These are phyloP conservation scores for Stenotaenia linearis DNA, from an alignment of 2,888 invertebrate species.

Conservation along the genomic window DNA sequence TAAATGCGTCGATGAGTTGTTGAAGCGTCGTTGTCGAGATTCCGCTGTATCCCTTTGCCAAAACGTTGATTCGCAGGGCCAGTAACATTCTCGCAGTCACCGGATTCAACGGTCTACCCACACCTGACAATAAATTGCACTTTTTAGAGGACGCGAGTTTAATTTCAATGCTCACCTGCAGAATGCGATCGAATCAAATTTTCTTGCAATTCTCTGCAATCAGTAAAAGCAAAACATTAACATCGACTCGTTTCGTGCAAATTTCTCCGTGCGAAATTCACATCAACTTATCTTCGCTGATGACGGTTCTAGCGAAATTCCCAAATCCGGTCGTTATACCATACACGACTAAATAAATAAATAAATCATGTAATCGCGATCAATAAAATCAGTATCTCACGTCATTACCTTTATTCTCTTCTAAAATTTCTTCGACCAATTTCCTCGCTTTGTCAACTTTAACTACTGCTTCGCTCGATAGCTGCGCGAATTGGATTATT, in stretches of 20 bases:
- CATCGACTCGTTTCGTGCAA: too few species aligned
- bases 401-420: constrained; percentile 56
- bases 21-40: constrained; percentile 56
- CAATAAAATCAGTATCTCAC: too few species aligned
- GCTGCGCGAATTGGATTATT: constrained; percentile 43
- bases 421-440: constrained; percentile 56
- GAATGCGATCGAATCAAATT: constrained; percentile 62
- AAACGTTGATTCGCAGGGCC: constrained; percentile 59
- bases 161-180: constrained; percentile 46
- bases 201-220: constrained; percentile 54
- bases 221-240: too few species aligned
- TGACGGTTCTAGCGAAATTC: constrained; percentile 57
- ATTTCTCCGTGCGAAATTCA: too few species aligned
- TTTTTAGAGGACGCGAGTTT: neutral
- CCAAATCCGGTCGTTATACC: constrained; percentile 64
- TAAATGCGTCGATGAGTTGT: constrained; percentile 59
- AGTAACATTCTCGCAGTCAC: constrained; percentile 58
- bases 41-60: constrained; percentile 64
- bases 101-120: constrained; percentile 57
- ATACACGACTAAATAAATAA: constrained; percentile 54
- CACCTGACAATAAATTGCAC: too few species aligned
- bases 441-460: constrained; percentile 53
- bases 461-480: constrained; percentile 54
- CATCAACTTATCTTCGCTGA: constrained; percentile 55
- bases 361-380: too few species aligned